Percentiles rank a stretch among this genome's conserved stretches.
Evolutionary conservation across 2,113 vertebrate genomes (phyloP).

Genomic region (Synodontis membranacea): DNA sequence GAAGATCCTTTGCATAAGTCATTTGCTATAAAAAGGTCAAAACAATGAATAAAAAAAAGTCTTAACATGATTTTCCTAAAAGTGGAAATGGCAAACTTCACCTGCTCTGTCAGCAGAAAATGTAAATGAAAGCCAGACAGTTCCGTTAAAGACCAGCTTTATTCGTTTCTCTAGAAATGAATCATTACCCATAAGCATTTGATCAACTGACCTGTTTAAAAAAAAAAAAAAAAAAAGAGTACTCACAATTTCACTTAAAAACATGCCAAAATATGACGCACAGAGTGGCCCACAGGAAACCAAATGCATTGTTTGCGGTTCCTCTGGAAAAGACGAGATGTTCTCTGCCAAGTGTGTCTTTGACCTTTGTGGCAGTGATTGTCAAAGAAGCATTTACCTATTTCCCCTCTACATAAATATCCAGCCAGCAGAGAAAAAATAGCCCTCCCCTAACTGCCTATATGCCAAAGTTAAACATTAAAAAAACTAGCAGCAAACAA

Average conservation of each 20-base stretch:
- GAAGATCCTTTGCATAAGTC: background rate
- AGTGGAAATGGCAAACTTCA: background rate
- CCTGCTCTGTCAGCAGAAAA: background rate
- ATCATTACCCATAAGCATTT: slow-evolving; percentile 9
- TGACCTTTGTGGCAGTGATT: slow-evolving; percentile 45
- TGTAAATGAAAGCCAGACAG: background rate
- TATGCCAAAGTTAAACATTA: slow-evolving; percentile 61
- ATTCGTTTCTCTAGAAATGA: slow-evolving; percentile 32
- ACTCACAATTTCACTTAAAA: slow-evolving; percentile 49
- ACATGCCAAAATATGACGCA: slow-evolving; percentile 67
- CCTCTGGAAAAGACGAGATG: slow-evolving; percentile 51
- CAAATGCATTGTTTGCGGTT: slow-evolving; percentile 64
- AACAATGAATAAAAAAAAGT: background rate
- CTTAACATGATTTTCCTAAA: background rate
- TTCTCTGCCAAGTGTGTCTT: slow-evolving; percentile 57
- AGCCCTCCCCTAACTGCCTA: slow-evolving; percentile 39
- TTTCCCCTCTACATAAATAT: slow-evolving; percentile 61
- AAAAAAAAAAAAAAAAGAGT: background rate
- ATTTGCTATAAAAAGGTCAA: background rate
- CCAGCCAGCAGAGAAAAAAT: slow-evolving; percentile 60
- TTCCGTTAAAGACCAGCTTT: background rate
- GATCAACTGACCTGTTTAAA: background rate
- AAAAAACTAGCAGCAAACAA: slow-evolving; percentile 20
- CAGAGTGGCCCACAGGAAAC: slow-evolving; percentile 68
- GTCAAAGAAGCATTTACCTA: slow-evolving; percentile 50